Percentiles rank a stretch among this genome's conserved stretches.
Evolutionary conservation across 2,797 vertebrate species (phyloP).

Genomic region (Chromobotia macracanthus): DNA sequence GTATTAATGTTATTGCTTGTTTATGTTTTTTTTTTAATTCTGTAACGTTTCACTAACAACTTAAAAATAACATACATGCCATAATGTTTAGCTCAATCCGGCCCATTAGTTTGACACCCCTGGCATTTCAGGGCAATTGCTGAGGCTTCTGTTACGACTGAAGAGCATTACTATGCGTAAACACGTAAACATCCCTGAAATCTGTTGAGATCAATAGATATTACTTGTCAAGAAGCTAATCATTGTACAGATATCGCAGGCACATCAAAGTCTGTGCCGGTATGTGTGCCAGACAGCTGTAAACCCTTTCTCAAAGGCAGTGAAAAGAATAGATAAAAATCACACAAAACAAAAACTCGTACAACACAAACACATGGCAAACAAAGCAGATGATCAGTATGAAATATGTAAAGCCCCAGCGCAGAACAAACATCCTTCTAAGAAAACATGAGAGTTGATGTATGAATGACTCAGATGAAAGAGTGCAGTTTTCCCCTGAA

Average conservation of each 20-base stretch:
- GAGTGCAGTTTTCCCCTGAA: background rate
- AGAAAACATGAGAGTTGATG: background rate
- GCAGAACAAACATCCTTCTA: background rate
- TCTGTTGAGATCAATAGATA: constrained; percentile 1
- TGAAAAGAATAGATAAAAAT: background rate
- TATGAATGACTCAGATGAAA: background rate
- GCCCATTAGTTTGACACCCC: background rate
- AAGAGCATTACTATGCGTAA: background rate
- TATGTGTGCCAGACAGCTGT: background rate
- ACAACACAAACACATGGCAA: background rate
- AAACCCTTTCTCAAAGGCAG: background rate
- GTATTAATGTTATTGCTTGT: no score
- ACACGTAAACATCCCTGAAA: background rate
- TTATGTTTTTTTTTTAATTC: no score
- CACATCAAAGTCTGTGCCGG: background rate
- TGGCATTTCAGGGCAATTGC: background rate
- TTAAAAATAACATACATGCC: no score
- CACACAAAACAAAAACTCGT: background rate
- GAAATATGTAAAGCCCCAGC: background rate
- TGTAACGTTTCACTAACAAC: no score
- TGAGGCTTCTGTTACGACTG: background rate
- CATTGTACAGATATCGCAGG: background rate
- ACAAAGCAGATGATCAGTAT: constrained; percentile 6
- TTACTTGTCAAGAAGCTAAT: background rate
- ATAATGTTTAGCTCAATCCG: no score